These are phyloP conservation scores for Laspeyria flexula DNA, from an alignment of 2,888 invertebrate species.

Conservation along the genomic window DNA sequence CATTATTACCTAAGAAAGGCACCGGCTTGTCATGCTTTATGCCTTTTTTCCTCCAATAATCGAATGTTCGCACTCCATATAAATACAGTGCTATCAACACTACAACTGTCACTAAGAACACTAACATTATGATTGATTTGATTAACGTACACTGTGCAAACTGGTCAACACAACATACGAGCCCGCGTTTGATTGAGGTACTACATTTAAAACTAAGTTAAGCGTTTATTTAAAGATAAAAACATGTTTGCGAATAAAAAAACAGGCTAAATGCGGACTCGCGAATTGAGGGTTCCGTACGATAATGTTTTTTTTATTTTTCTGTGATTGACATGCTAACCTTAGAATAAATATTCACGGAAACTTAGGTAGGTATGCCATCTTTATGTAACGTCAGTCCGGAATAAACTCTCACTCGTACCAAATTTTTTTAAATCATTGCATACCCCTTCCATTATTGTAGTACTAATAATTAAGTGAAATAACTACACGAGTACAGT, in stretches of 20 bases:
- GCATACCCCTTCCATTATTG: too few species aligned
- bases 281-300: too few species aligned
- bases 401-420: too few species aligned
- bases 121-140: conserved; percentile 48
- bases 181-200: background rate
- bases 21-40: conserved; percentile 69
- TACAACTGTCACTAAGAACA: conserved; percentile 23
- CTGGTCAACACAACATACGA: conserved; percentile 10
- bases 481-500: too few species aligned
- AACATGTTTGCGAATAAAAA: background rate
- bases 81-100: conserved; percentile 55
- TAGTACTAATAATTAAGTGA: too few species aligned
- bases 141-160: conserved; percentile 4
- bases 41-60: conserved; percentile 72
- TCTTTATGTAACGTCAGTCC: too few species aligned
- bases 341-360: too few species aligned
- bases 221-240: conserved; percentile 4
- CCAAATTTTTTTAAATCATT: too few species aligned
- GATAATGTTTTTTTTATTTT: too few species aligned
- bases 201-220: background rate
- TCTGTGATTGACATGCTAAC: too few species aligned
- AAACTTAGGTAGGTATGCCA: too few species aligned
- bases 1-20: conserved; percentile 67
- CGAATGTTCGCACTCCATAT: conserved; percentile 63
- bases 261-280: too few species aligned